phyloP scores from a whole-genome alignment of 2,888 invertebrate species.

The Trachelus stipa region DNA sequence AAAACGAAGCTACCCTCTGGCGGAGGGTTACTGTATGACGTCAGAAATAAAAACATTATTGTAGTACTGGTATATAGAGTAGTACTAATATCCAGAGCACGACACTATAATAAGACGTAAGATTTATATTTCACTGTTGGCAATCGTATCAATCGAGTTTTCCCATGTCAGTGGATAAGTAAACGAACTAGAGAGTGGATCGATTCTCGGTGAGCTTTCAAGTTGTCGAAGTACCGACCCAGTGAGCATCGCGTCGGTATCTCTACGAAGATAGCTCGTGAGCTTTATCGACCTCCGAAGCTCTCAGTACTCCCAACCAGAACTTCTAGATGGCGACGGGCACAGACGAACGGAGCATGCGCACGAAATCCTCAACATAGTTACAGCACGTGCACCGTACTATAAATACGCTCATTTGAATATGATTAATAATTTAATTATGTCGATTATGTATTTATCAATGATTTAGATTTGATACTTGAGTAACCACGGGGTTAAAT shows the following conservation, averaged over 20 bases:
- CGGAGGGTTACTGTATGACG: neutral
- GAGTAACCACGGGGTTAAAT: no score
- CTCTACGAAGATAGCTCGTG: neutral
- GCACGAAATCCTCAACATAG: neutral
- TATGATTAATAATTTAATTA: neutral
- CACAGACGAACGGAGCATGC: neutral
- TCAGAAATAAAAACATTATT: neutral
- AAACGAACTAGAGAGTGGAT: neutral
- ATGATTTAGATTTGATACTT: no score
- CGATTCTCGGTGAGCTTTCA: neutral
- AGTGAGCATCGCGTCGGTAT: neutral
- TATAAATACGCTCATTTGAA: neutral
- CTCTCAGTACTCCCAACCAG: neutral
- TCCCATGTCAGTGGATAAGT: neutral
- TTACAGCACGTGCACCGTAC: neutral
- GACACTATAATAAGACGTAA: neutral
- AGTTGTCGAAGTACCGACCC: neutral
- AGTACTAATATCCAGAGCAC: neutral
- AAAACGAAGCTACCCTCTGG: slow-evolving; percentile 15
- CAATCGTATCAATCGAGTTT: neutral
- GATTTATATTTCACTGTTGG: neutral
- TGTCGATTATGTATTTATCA: neutral
- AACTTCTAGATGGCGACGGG: slow-evolving; percentile 3
- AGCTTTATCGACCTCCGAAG: slow-evolving; percentile 6
- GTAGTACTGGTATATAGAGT: neutral